Evolutionary conservation across 92 coral and sea anemone species (phyloP).

Genomic region (Phenganax subtilis): DNA sequence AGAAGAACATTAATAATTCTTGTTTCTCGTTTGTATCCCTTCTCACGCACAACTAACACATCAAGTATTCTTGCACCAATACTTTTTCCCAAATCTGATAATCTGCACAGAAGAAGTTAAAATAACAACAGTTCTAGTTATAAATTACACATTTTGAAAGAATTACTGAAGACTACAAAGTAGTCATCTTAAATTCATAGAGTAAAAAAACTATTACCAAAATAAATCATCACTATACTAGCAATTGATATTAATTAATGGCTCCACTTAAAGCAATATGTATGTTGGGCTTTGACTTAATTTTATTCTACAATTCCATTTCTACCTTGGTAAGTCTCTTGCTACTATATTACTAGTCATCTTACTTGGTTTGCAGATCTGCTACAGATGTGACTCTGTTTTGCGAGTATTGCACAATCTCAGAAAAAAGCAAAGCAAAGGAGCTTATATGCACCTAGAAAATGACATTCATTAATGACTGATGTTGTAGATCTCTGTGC

Average conservation of each 20-base stretch:
- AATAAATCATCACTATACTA: no score
- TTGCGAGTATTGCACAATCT: slow-evolving; percentile 96
- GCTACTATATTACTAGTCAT: background rate
- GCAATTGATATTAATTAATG: no score
- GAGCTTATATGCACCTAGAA: slow-evolving; percentile 85
- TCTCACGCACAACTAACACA: slow-evolving; percentile 86
- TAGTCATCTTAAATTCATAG: no score
- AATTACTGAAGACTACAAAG: no score
- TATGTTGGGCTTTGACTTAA: no score
- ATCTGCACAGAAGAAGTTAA: slow-evolving; percentile 45
- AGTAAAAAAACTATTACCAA: no score
- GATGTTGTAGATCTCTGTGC: no score
- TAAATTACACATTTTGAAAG: no score
- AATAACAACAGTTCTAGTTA: no score
- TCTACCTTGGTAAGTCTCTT: no score
- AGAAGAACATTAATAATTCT: slow-evolving; percentile 86
- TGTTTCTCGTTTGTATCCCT: slow-evolving; percentile 81
- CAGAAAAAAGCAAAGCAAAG: slow-evolving; percentile 85
- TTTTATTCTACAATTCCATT: no score
- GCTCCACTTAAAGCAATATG: no score
- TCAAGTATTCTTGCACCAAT: slow-evolving; percentile 94
- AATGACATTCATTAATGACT: background rate
- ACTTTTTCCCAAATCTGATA: slow-evolving; percentile 88
- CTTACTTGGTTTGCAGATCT: slow-evolving; percentile 96
- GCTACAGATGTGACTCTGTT: slow-evolving; percentile 95